Base-by-base conservation (phyloP, 1,140 invertebrate genomes). In the Sycophaga agraensis region DNA sequence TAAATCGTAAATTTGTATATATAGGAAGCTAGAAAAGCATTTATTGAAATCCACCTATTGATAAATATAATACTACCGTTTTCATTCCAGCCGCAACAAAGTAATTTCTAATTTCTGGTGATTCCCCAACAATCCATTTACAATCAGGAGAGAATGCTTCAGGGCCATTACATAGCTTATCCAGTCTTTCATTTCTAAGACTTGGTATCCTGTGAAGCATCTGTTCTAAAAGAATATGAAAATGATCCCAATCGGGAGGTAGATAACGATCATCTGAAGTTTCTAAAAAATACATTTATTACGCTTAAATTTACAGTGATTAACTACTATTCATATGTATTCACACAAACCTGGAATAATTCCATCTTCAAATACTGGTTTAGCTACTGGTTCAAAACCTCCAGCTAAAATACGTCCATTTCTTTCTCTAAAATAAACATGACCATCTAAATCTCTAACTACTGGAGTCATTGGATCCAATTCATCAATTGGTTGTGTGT, bases 21-120 rank as follows among this genome's bases (percentile, higher is more conserved):
- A 28, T n/a, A n/a, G n/a, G n/a, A n/a, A n/a, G n/a, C n/a, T n/a
- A n/a, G n/a, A n/a, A n/a, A n/a, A n/a, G n/a, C n/a, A n/a, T n/a
- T n/a, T n/a, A n/a, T n/a, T n/a, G n/a, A n/a, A n/a, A n/a, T n/a
- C n/a, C n/a, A n/a, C n/a, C 9, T 26, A 28, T 17, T 37, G 16
- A 37, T 4, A 49, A 14, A 39, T 26, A 34, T 56, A 56, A 62
- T 54, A 40, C 62, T 69, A 79, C 89, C 0, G 93, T 96, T 84
- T 96, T 96, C 88, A 98, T 94, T 31, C 96, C 97, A 56, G 94
- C 93, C 4, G 96, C 94, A 19, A 99, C 88, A 76, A 90, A 95
- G 80, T 99, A 99, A 73, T 98, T 98, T 68, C 87, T 84, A 62
- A 98, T 90, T 84, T 98, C 95, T 0, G 95, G 90, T 14, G 92